phyloP scores from a whole-genome alignment of 2,888 invertebrate species.

The Erebia palarica region DNA sequence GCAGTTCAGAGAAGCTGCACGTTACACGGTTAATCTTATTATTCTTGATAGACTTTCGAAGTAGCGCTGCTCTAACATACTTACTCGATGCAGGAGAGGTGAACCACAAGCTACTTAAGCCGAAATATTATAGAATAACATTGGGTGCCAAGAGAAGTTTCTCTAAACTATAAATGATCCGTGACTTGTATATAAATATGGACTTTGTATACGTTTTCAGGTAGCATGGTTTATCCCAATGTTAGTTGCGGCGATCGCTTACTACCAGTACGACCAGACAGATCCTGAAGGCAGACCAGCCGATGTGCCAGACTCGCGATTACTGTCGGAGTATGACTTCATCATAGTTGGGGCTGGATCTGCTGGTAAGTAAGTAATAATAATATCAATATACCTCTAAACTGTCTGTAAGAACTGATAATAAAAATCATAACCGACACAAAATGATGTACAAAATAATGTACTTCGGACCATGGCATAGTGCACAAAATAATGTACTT shows the following conservation, averaged over 20 bases:
- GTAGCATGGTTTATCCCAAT: constrained; percentile 92
- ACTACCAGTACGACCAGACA: constrained; percentile 92
- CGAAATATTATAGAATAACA: neutral
- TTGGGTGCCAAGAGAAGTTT: neutral
- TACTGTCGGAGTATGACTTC: constrained; percentile 90
- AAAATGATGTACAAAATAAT: too few species aligned
- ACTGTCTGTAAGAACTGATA: too few species aligned
- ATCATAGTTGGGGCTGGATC: constrained; percentile 94
- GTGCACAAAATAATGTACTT: too few species aligned
- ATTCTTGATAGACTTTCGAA: too few species aligned
- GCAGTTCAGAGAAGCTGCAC: too few species aligned
- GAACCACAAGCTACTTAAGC: too few species aligned
- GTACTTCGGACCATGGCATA: too few species aligned
- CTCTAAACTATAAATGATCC: too few species aligned
- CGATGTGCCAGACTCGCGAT: constrained; percentile 85
- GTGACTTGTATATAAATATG: neutral
- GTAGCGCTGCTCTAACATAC: too few species aligned
- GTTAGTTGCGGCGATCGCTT: constrained; percentile 92
- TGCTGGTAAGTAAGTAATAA: constrained; percentile 83
- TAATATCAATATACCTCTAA: neutral
- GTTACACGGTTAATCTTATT: too few species aligned
- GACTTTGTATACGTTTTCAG: constrained; percentile 50
- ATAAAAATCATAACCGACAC: too few species aligned
- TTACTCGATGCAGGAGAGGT: too few species aligned
- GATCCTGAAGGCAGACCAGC: constrained; percentile 91